Evolutionary conservation across 2,113 vertebrate genomes (phyloP).

Genomic region (Psophia crepitans): DNA sequence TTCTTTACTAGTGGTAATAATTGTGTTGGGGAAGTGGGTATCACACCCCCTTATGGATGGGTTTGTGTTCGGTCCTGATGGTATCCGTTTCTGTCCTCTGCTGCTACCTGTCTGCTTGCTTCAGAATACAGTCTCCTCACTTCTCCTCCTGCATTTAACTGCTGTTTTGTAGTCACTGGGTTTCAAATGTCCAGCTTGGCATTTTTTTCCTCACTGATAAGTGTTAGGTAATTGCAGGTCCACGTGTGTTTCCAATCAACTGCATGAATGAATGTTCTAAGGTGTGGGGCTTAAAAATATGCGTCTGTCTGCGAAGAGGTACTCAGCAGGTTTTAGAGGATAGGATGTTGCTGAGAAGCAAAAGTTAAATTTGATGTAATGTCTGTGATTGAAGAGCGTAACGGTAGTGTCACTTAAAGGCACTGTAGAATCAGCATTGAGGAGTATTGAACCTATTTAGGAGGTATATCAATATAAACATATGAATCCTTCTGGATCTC

Average conservation of each 20-base stretch:
- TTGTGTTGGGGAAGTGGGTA: background rate
- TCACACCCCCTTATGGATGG: background rate
- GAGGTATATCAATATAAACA: background rate
- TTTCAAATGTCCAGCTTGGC: background rate
- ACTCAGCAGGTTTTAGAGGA: background rate
- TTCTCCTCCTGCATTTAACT: background rate
- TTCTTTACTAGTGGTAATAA: background rate
- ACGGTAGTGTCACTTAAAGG: background rate
- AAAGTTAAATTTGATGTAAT: background rate
- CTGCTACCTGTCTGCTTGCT: background rate
- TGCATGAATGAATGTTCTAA: background rate
- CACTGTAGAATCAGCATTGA: background rate
- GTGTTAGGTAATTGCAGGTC: background rate
- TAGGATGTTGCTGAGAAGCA: background rate
- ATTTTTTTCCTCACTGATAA: background rate
- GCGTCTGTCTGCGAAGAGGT: background rate
- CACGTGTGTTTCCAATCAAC: rapidly evolving
- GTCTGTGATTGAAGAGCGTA: background rate
- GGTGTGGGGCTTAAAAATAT: background rate
- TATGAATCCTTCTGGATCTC: background rate
- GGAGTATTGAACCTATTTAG: background rate
- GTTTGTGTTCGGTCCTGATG: background rate
- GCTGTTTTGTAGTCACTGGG: background rate
- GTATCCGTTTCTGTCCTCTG: background rate
- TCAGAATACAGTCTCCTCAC: background rate